phyloP scores from a whole-genome alignment of 2,888 invertebrate genomes.

The Lepidochrysops patricia region DNA sequence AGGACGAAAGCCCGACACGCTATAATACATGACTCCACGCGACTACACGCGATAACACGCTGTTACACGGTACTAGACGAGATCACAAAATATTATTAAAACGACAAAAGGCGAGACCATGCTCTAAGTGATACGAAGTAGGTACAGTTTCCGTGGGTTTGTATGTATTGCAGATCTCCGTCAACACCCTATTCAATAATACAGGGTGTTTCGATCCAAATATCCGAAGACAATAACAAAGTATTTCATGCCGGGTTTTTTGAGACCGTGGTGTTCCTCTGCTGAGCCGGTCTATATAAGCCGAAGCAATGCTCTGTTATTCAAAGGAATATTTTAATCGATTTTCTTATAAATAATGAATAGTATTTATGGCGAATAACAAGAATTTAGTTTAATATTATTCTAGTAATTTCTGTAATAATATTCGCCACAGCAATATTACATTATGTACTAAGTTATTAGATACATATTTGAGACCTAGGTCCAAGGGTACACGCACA shows the following conservation, averaged over 20 bases:
- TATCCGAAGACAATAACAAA: too few species aligned
- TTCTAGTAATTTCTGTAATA: conserved; percentile 2
- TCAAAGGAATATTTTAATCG: not conserved
- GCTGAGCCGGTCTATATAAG: too few species aligned
- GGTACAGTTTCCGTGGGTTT: not conserved
- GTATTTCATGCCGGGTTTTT: too few species aligned
- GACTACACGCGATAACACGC: not conserved
- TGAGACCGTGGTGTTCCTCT: too few species aligned
- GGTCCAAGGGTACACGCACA: conserved; percentile 22
- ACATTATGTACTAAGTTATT: conserved; percentile 5
- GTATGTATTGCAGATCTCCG: too few species aligned
- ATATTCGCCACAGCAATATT: not conserved
- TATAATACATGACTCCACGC: not conserved
- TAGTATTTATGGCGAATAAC: not conserved
- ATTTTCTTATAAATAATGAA: not conserved
- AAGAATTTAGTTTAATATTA: not conserved
- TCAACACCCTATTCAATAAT: too few species aligned
- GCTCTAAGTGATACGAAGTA: not conserved
- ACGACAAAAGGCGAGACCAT: too few species aligned
- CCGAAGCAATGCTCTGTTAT: too few species aligned
- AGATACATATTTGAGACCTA: conserved; percentile 15
- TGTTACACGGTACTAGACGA: too few species aligned
- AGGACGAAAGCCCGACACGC: not conserved
- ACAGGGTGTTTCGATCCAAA: too few species aligned
- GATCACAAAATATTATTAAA: too few species aligned